These are phyloP conservation scores for Ondatra zibethicus DNA, from an alignment of 2,113 vertebrate species.

Conservation along the genomic window DNA sequence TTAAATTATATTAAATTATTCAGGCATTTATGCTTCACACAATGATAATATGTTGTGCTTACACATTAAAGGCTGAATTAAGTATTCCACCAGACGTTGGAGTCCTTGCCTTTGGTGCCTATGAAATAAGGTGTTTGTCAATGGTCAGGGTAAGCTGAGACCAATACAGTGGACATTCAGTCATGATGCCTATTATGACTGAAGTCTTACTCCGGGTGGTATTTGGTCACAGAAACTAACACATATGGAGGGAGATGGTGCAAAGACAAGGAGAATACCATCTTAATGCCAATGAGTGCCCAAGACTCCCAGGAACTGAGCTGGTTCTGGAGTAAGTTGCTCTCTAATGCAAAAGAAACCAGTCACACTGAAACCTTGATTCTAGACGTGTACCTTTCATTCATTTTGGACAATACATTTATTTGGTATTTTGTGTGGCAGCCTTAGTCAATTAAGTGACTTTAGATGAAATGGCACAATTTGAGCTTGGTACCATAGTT, in stretches of 20 bases:
- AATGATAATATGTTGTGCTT: background rate
- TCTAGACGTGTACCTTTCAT: too few species aligned
- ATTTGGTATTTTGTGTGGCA: background rate
- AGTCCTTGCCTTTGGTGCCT: background rate
- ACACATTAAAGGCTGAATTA: background rate
- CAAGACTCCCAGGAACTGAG: background rate
- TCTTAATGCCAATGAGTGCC: background rate
- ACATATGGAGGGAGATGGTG: background rate
- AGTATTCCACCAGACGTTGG: background rate
- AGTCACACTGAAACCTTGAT: background rate
- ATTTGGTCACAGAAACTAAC: background rate
- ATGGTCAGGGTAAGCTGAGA: background rate
- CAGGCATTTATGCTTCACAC: background rate
- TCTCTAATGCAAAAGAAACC: background rate
- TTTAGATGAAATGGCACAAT: background rate
- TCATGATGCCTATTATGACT: background rate
- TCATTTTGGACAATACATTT: background rate
- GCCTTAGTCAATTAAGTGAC: background rate
- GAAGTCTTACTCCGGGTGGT: background rate
- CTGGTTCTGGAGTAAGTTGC: background rate
- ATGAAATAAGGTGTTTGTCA: background rate
- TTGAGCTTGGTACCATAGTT: background rate
- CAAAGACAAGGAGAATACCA: background rate
- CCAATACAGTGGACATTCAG: too few species aligned
- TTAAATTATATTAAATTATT: background rate